Evolutionary conservation across 2,797 vertebrate genomes (phyloP), one percentile per base, ranked within the genome.

Genomic region (Acrocephalus scirpaceus): DNA sequence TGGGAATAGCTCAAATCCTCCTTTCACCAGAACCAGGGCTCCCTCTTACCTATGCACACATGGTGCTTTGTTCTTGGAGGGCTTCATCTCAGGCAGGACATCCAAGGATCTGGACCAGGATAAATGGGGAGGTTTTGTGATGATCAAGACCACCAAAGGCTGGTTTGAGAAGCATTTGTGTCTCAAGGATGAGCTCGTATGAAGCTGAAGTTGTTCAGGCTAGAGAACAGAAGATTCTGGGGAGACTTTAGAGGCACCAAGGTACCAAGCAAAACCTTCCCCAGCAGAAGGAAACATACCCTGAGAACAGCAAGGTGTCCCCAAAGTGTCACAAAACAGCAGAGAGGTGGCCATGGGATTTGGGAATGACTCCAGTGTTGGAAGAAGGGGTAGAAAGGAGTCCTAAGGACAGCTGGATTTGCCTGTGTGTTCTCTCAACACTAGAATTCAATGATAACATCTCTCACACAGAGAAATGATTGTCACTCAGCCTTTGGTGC

Each of bases 301-400:
- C 53, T 45, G 67, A 53, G 89, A 48, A 16, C 16, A 57, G 40
- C 36, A 11, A 58, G 36, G 61, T 38, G 71, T 60, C 60, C 61
- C 32, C 4, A 2, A 4, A 32, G 60, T 2, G 16, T 22, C 16
- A 5, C 11, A 21, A 11, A 20, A 32, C 17, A 1, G 25, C 30
- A 13, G 60, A 23, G 90, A 38, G 36, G 23, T 42, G 69, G 20
- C 62, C 62, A 0, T 34, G 40, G 54, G 20, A 2, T 27, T 11
- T 32, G 47, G 72, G 38, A 34, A 26, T 2, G 4, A 42, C 30
- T 13, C 22, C 4, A 5, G 17, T 1, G 2, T 0, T 50, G 62
- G 69, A 56, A 61, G 54, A 36, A 51, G 26, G 73, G 38, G 40
- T 30, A 22, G 48, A 9, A 27, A 15, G 23, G 73, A 54, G 16